A percentile compares a stretch with the other conserved stretches of the same genome.
These are phyloP conservation scores for Caenorhabditis virilis DNA, from an alignment of 2,888 invertebrate species.

Conservation along the genomic window DNA sequence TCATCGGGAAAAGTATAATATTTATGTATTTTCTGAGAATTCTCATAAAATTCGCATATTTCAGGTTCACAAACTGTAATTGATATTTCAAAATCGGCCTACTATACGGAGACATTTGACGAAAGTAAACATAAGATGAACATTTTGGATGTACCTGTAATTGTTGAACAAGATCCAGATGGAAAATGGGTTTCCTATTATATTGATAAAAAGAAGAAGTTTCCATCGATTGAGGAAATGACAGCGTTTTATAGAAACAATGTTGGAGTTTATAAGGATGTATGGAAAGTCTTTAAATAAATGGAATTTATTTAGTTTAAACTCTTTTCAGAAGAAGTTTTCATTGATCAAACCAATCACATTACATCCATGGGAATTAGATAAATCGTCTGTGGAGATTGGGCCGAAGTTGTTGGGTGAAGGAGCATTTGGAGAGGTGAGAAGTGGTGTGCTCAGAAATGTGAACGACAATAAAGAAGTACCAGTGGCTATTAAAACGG, in stretches of 20 bases:
- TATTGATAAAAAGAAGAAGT: constrained; percentile 18
- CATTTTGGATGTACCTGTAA: constrained; percentile 23
- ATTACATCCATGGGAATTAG: constrained; percentile 21
- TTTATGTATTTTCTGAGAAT: no score
- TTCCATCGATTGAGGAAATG: constrained; percentile 16
- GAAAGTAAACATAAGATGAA: constrained; percentile 15
- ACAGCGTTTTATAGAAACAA: constrained; percentile 13
- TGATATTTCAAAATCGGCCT: no score
- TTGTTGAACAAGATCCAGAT: constrained; percentile 12
- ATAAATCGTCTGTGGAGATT: constrained; percentile 13
- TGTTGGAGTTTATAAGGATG: constrained; percentile 10
- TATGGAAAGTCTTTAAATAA: neutral
- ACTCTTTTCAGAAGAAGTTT: constrained; percentile 10
- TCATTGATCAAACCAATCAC: constrained; percentile 9
- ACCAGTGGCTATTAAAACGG: constrained; percentile 4
- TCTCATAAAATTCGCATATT: no score
- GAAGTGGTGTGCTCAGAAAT: neutral
- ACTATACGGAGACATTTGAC: constrained; percentile 13
- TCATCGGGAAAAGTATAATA: no score
- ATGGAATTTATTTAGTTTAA: neutral
- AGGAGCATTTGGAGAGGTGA: constrained; percentile 6
- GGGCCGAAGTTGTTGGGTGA: constrained; percentile 6
- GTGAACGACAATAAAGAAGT: neutral
- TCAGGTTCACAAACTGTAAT: no score
- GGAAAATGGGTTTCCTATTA: constrained; percentile 23